phyloP scores from a whole-genome alignment of 1,140 invertebrate species.

The Lepidostoma basale region DNA sequence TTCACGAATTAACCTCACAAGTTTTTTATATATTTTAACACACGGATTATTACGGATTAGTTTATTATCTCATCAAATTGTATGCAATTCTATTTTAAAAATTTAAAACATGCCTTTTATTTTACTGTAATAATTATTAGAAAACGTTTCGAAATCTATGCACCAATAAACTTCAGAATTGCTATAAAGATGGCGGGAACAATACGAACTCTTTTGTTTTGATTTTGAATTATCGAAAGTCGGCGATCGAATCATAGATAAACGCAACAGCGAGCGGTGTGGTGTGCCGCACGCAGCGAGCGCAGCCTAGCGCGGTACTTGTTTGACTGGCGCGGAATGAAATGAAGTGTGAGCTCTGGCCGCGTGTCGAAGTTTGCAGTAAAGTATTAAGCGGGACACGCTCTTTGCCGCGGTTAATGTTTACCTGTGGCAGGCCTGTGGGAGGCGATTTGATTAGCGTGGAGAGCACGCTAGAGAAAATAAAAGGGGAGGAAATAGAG shows the following conservation, averaged over 20 bases:
- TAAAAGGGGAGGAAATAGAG: neutral
- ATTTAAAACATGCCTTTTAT: too few relatives aligned
- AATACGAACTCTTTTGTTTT: too few relatives aligned
- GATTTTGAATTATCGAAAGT: neutral
- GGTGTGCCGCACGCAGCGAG: neutral
- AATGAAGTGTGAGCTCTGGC: slow-evolving; percentile 5
- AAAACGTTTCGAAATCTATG: too few relatives aligned
- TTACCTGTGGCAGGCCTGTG: neutral
- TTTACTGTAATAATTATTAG: too few relatives aligned
- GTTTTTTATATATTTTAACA: too few relatives aligned
- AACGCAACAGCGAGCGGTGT: neutral
- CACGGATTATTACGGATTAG: too few relatives aligned
- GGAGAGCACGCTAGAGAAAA: too few relatives aligned
- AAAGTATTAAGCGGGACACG: neutral
- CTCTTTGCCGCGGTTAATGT: neutral
- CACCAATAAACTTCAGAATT: too few relatives aligned
- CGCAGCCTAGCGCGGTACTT: neutral
- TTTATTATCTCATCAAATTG: too few relatives aligned
- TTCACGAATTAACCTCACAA: too few relatives aligned
- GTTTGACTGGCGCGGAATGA: neutral
- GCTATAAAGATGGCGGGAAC: too few relatives aligned
- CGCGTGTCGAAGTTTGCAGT: neutral
- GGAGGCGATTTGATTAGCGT: slow-evolving; percentile 7
- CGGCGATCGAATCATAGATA: neutral
- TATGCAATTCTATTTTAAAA: too few relatives aligned